Conservation (phyloP, 2,113 vertebrate species). For the Empidonax traillii region DNA sequence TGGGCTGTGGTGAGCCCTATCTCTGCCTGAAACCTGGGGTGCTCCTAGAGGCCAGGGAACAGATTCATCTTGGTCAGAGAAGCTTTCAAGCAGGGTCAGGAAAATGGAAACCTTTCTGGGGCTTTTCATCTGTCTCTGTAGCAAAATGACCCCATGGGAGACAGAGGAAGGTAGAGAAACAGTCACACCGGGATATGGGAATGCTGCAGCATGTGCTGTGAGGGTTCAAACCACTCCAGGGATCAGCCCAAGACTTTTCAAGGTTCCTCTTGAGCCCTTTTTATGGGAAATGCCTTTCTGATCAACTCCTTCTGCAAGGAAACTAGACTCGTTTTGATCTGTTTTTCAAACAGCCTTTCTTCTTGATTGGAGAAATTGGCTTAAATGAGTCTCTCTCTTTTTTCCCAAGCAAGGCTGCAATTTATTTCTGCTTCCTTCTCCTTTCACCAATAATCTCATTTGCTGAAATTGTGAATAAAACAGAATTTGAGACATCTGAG, state of each 20-base stretch:
- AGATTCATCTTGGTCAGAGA: not conserved
- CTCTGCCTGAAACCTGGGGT: not conserved
- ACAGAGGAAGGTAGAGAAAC: not conserved
- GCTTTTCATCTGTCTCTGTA: not conserved
- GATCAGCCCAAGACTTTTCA: not conserved
- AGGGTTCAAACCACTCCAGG: not conserved
- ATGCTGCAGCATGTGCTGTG: accelerated
- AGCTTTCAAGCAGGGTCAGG: not conserved
- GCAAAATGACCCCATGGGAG: not conserved
- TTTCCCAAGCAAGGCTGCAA: not conserved
- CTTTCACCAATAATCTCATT: not conserved
- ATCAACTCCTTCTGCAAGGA: not conserved
- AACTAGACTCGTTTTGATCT: not conserved
- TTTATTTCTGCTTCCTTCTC: not conserved
- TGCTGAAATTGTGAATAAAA: not conserved
- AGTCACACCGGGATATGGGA: not conserved
- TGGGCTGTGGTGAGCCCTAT: not conserved
- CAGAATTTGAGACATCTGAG: not conserved
- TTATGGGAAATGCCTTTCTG: not conserved
- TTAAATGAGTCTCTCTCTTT: not conserved
- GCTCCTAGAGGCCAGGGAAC: not conserved
- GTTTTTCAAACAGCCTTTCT: slow-evolving; percentile 33
- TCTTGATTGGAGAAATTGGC: slow-evolving; percentile 32
- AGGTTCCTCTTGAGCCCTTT: not conserved
- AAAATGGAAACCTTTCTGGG: not conserved